Evolutionary conservation across 2,888 invertebrate genomes (phyloP), one percentile per base, ranked within the genome.

Genomic region (Disparrhopalites patrizii): DNA sequence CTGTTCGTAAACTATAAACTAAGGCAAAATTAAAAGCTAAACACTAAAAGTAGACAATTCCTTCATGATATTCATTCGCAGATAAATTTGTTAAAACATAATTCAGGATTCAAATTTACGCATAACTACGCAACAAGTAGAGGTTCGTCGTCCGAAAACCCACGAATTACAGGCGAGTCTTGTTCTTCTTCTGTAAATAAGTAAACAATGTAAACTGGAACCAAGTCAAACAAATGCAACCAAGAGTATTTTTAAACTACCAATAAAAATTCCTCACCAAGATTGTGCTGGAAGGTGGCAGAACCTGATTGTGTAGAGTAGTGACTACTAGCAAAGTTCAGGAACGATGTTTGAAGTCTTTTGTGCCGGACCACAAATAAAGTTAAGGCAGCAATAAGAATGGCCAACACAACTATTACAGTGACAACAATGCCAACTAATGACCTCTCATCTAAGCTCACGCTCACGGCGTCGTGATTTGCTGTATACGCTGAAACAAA

Each of bases 131-230:
- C 92, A 79, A 93, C 89, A 76, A 95, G 93, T 75, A 95, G 83
- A 64, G 93, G 94, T 81, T 94, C 95, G 80, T 94, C 94, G 79
- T 94, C 95, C 0, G 93, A 90, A 80, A 94, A 94, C 30, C 93
- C 91, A 78, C 89, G 86, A 77, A 93, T 92, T 73, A 92, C 89
- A 38, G 93, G 93, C 76, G 89, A 87, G 77, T 92, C 90, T 77
- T 91, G 90, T 73, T 91, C 91, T 77, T 91, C 91, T 84, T 81
- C 69, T 78, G 76, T 27, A 77, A 76, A 76, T 70, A n/a, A n/a
- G n/a, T n/a, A n/a, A n/a, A n/a, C n/a, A n/a, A n/a, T n/a, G n/a
- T n/a, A n/a, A n/a, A n/a, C n/a, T n/a, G n/a, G n/a, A n/a, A n/a
- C n/a, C n/a, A n/a, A n/a, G n/a, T n/a, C n/a, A n/a, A n/a, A n/a